Conservation (phyloP, 2,797 vertebrate species). For the Yasuhikotakia modesta region DNA sequence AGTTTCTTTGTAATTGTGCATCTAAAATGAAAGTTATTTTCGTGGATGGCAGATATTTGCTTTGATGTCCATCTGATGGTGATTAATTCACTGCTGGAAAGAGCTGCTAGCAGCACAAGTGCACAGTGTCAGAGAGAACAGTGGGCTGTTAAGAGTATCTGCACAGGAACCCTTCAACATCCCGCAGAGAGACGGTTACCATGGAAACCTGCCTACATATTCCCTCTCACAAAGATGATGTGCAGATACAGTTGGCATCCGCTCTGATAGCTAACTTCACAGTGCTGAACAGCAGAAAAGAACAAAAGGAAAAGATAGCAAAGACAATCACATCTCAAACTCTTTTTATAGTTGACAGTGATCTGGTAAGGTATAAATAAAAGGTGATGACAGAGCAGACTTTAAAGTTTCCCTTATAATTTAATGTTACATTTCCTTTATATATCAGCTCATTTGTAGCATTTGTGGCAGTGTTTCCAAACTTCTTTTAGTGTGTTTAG, state of each 20-base stretch:
- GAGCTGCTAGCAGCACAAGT: slow-evolving; percentile 3
- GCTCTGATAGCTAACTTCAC: neutral
- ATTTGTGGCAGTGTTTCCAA: neutral
- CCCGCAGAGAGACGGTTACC: slow-evolving; percentile 61
- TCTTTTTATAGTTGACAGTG: neutral
- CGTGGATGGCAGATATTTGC: neutral
- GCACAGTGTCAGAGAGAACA: slow-evolving; percentile 10
- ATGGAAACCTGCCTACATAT: slow-evolving; percentile 65
- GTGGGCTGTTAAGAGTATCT: slow-evolving; percentile 5
- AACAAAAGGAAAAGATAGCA: neutral
- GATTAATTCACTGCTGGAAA: slow-evolving; percentile 35
- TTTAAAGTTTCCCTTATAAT: neutral
- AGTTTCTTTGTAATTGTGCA: neutral
- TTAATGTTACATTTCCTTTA: neutral
- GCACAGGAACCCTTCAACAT: slow-evolving; percentile 29
- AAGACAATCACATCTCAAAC: neutral
- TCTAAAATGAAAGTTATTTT: neutral
- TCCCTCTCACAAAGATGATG: slow-evolving; percentile 47
- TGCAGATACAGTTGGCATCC: slow-evolving; percentile 21
- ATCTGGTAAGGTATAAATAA: neutral
- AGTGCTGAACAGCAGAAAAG: neutral
- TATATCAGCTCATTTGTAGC: neutral
- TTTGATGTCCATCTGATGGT: slow-evolving; percentile 21
- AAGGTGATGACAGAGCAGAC: neutral
- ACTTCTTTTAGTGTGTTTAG: neutral